phyloP scores from a whole-genome alignment of 2,113 vertebrate genomes.

The Propithecus coquereli region DNA sequence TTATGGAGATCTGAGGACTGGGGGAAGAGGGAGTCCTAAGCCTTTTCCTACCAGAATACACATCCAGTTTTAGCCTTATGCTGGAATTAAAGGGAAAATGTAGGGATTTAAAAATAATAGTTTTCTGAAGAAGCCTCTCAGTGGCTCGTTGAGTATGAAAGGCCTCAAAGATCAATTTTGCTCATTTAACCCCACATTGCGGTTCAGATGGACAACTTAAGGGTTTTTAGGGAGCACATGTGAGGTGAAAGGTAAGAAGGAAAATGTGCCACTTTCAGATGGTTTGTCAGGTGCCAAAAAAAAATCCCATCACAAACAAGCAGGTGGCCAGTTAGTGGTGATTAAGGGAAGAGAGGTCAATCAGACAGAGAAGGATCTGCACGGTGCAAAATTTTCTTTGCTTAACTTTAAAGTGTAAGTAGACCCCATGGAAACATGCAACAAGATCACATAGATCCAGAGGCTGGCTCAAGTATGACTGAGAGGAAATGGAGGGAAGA shows the following conservation, averaged over 20 bases:
- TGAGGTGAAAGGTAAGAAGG: background rate
- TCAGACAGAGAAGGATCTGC: background rate
- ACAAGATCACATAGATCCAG: background rate
- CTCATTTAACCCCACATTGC: background rate
- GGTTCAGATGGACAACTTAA: background rate
- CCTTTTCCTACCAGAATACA: background rate
- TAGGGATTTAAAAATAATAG: background rate
- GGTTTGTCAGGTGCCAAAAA: background rate
- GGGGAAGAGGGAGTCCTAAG: background rate
- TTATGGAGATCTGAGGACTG: background rate
- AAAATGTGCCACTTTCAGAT: background rate
- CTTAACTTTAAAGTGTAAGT: background rate
- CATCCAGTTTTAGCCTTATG: background rate
- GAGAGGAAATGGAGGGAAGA: background rate
- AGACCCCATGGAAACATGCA: background rate
- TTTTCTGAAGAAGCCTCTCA: conserved; percentile 9
- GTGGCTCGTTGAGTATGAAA: background rate
- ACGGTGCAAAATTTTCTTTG: background rate
- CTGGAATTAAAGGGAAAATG: background rate
- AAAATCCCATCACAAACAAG: background rate
- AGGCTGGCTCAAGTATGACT: background rate
- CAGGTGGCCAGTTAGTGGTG: background rate
- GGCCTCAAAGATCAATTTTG: background rate
- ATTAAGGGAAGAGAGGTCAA: background rate
- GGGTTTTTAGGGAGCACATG: background rate